Conservation (phyloP, 1,140 invertebrate genomes). For the Zelostemma sp. region DNA sequence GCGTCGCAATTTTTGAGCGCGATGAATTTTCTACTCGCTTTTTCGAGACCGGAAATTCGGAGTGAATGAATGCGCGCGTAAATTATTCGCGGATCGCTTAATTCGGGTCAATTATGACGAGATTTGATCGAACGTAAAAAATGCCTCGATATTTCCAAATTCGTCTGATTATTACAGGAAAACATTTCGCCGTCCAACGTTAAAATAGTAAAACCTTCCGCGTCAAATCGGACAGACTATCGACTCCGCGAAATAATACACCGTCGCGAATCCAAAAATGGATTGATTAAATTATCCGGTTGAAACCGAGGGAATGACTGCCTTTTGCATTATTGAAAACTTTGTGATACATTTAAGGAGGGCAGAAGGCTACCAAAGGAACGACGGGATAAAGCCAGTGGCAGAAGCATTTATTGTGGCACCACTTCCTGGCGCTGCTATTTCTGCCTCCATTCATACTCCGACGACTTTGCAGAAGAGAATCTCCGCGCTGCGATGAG, state of each 20-base stretch:
- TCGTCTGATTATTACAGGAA: too few species aligned
- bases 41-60: too few species aligned
- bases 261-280: slow-evolving; percentile 21
- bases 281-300: slow-evolving; percentile 46
- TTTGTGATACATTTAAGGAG: slow-evolving; percentile 24
- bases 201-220: not conserved
- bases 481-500: slow-evolving; percentile 26
- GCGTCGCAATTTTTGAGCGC: too few species aligned
- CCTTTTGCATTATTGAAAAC: slow-evolving; percentile 51
- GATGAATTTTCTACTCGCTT: too few species aligned
- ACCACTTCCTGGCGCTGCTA: slow-evolving; percentile 58
- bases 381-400: slow-evolving; percentile 30
- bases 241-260: not conserved
- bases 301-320: slow-evolving; percentile 40
- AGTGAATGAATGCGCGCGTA: too few species aligned
- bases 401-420: slow-evolving; percentile 56
- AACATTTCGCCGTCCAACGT: not conserved
- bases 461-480: slow-evolving; percentile 28
- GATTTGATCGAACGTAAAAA: too few species aligned
- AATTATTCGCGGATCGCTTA: too few species aligned
- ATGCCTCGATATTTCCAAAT: too few species aligned
- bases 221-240: too few species aligned
- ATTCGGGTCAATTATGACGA: too few species aligned
- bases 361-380: slow-evolving; percentile 16
- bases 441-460: slow-evolving; percentile 60